Base-by-base conservation (phyloP, 2,888 invertebrate species). In the Sphaerophoria taeniata region DNA sequence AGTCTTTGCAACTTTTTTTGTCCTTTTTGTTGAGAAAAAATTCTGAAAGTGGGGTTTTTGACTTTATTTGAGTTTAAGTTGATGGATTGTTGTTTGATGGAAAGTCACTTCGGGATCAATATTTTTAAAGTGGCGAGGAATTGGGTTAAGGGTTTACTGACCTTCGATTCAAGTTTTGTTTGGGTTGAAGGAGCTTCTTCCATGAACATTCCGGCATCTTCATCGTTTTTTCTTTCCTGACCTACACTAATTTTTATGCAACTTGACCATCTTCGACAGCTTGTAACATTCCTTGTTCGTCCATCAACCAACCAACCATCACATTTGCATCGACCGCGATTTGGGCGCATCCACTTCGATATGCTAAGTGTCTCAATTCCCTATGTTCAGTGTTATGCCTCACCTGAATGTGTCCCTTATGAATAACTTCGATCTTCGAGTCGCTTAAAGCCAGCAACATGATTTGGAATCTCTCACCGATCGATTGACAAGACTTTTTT, bases 161-260 rank as follows among this genome's bases (percentile, higher is more conserved):
- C 77, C 76, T 67, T 58, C 36, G 3, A 55, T 1, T 7, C 7
- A 61, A n/a, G 12, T 14, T 14, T 5, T 33, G 5, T 53, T 4
- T 36, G 11, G 3, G 31, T 67, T 56, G n/a, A 24, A 45, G 16
- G 53, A 4, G 53, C 36, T 70, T 3, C 16, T 58, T 24, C 24
- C 24, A 24, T 2, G 1, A 24, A 24, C 24, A 24, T 24, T 24
- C 24, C 24, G 24, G 2, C 24, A 24, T 24, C 24, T 24, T 24
- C 24, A 24, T 24, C 24, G 24, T 1, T 24, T 2, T 24, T 31
- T 45, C n/a, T 31, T 2, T 39, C 81, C 53, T 85, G 81, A 85
- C 85, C 85, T 85, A 77, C 58, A 70, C 71, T 69, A 84, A 84
- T 84, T 75, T 84, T 61, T 58, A 80, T 84, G 53, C 73, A 77